Evolutionary conservation across 2,888 invertebrate species (phyloP).

Genomic region (Nomada ruficornis): DNA sequence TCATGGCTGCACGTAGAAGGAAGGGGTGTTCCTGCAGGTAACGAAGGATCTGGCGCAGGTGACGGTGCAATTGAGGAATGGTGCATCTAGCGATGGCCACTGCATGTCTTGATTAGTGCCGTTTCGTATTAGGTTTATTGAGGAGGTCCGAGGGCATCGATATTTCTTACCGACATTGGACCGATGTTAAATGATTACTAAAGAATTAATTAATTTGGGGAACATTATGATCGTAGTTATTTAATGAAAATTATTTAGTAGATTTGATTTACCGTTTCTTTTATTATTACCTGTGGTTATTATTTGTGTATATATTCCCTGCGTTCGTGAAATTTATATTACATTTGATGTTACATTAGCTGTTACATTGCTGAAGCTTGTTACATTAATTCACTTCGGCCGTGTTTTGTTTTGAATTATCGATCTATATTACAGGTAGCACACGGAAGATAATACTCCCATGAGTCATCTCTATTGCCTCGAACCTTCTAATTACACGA

Average conservation of each 20-base stretch:
- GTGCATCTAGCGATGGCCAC: slow-evolving; percentile 22
- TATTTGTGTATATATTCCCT: background rate
- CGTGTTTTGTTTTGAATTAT: slow-evolving; percentile 33
- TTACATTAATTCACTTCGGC: background rate
- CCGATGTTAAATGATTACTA: no score
- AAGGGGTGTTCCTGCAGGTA: slow-evolving; percentile 23
- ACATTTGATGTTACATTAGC: no score
- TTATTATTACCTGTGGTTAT: background rate
- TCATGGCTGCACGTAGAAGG: background rate
- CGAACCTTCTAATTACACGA: slow-evolving; percentile 12
- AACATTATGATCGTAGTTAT: no score
- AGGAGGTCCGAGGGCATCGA: no score
- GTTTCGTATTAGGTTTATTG: no score
- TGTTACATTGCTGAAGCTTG: background rate
- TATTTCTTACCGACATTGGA: no score
- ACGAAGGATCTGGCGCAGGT: slow-evolving; percentile 31
- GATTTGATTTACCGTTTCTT: background rate
- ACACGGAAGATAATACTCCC: slow-evolving; percentile 29
- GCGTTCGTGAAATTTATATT: background rate
- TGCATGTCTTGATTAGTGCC: no score
- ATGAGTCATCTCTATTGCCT: slow-evolving; percentile 30
- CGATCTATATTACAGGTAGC: slow-evolving; percentile 29
- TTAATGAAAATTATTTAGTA: no score
- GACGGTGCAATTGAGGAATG: slow-evolving; percentile 12
- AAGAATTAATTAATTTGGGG: no score